Evolutionary conservation across 2,888 invertebrate species (phyloP), one percentile per base, ranked within the genome.

Genomic region (Bombylius major): DNA sequence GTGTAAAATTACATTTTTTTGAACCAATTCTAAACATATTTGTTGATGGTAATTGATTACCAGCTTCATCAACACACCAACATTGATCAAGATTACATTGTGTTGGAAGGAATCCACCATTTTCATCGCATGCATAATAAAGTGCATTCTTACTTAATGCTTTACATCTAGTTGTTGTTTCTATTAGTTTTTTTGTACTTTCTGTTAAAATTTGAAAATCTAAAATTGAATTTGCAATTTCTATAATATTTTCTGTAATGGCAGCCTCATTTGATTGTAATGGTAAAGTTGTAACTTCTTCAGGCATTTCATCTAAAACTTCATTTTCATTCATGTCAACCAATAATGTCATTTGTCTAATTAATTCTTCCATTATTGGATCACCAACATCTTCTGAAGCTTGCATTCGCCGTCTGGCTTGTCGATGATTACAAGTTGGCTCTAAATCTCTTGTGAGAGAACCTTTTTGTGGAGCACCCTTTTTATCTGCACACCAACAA

Each of bases 1-100:
- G 83, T 5, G 87, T 87, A 49, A 76, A 74, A 70, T 78, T 65
- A 66, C 85, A 86, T 50, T 76, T 74, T 50, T 75, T 76, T 51
- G 80, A 77, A 42, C 82, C 83, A 4, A 59, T 62, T 14, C 73
- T 69, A 65, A 85, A 85, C 9, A 82, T 79, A 59, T 79, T 79
- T 0, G 82, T 79, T 13, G 79, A 77, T 12, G 79, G 76, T 32
- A 86, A 66, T 65, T 84, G 84, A 67, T 85, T 85, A 36, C 86
- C 86, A 1, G 89, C 89, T 58, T 89, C 89, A 70, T 91, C 89
- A 5, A 90, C 89, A 69, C 91, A 91, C 89, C 90, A 90, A 69
- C 90, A 90, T 53, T 78, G 75, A 0, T 75, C 72, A 11, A 78
- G 79, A 32, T 82, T 81, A 66, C 90, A 90, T 66, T 90, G 90